A percentile compares a stretch with the other conserved stretches of the same genome.
These are phyloP conservation scores for Tragelaphus imberbis DNA, from an alignment of 2,113 vertebrate species.

Conservation along the genomic window DNA sequence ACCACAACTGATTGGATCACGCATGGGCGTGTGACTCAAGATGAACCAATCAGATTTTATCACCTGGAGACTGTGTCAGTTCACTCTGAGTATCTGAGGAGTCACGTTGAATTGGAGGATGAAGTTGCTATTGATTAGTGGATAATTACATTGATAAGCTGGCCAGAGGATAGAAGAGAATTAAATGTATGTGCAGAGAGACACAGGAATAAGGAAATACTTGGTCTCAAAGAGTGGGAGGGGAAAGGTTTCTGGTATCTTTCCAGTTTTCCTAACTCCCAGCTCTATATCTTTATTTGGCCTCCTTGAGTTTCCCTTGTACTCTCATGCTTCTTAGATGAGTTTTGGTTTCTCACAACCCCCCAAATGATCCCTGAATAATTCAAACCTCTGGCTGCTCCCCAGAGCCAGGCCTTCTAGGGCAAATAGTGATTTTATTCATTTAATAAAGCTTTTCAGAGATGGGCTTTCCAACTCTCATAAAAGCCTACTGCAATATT, in stretches of 20 bases:
- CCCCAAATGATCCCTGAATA: neutral
- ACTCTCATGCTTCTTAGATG: neutral
- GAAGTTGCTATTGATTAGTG: neutral
- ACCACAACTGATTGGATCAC: neutral
- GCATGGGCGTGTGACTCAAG: neutral
- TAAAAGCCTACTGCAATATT: constrained; percentile 56
- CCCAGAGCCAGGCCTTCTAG: constrained; percentile 12
- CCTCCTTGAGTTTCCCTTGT: neutral
- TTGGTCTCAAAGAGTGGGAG: neutral
- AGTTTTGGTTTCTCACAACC: constrained; percentile 33
- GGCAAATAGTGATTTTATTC: constrained; percentile 39
- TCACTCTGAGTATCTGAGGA: neutral
- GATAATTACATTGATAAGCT: neutral
- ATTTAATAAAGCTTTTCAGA: constrained; percentile 52
- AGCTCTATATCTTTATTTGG: neutral
- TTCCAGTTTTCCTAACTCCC: neutral
- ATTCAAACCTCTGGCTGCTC: neutral
- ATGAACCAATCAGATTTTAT: neutral
- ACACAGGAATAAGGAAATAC: neutral
- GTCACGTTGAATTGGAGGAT: neutral
- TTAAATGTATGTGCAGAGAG: neutral
- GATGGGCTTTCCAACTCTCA: constrained; percentile 40
- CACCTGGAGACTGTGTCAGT: neutral
- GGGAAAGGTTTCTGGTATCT: neutral
- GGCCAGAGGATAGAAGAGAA: neutral